phyloP scores from a whole-genome alignment of 2,113 vertebrate species.

The Corydoras maculifer region DNA sequence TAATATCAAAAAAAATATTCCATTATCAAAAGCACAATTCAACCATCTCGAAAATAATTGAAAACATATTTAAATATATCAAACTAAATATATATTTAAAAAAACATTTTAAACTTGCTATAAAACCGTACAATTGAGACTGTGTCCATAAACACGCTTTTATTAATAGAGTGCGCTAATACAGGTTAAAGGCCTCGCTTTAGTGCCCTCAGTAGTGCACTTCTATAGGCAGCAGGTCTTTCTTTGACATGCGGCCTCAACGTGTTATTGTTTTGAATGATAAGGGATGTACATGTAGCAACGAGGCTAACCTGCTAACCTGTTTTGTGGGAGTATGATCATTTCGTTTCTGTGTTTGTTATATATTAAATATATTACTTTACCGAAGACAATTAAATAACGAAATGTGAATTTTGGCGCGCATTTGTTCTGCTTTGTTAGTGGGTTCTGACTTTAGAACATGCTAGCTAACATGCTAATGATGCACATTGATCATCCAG shows the following conservation, averaged over 20 bases:
- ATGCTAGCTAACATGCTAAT: neutral
- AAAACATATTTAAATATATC: neutral
- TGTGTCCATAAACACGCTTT: neutral
- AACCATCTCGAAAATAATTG: no score
- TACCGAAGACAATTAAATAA: neutral
- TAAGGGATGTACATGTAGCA: conserved; percentile 39
- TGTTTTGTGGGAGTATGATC: conserved; percentile 16
- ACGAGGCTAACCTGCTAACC: conserved; percentile 2
- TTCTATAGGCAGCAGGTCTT: neutral
- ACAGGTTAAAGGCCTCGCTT: neutral
- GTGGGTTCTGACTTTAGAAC: neutral
- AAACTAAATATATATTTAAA: neutral
- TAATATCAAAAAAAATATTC: no score
- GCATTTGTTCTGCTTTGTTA: neutral
- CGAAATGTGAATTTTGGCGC: neutral
- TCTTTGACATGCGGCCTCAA: neutral
- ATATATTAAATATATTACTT: neutral
- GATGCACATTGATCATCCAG: neutral
- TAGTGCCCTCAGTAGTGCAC: neutral
- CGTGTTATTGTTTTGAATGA: conserved; percentile 58
- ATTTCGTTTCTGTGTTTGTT: neutral
- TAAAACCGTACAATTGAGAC: neutral
- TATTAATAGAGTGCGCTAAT: neutral
- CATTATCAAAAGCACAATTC: no score
- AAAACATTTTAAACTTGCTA: neutral